A percentile compares a stretch with the other conserved stretches of the same genome.
These are phyloP conservation scores for Erannis defoliaria DNA, from an alignment of 2,888 invertebrate species.

Conservation along the genomic window DNA sequence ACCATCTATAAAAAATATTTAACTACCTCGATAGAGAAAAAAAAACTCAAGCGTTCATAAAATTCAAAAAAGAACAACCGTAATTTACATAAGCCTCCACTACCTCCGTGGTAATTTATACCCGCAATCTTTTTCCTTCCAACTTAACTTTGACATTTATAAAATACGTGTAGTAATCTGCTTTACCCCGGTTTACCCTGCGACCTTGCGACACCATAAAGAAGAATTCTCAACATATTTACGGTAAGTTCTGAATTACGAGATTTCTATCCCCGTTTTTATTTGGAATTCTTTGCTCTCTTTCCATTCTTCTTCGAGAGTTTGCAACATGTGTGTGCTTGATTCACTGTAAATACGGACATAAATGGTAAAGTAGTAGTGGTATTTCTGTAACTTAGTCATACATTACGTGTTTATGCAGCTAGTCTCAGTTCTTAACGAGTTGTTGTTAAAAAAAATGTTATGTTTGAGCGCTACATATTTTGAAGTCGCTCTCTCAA, in stretches of 20 bases:
- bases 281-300: constrained; percentile 29
- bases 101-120: constrained; percentile 44
- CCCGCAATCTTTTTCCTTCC: constrained; percentile 50
- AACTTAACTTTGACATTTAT: constrained; percentile 48
- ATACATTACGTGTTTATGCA: no score
- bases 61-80: neutral
- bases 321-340: constrained; percentile 20
- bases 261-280: constrained; percentile 37
- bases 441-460: no score
- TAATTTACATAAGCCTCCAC: constrained; percentile 36
- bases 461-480: no score
- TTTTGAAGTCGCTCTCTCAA: no score
- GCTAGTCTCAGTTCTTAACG: no score
- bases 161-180: constrained; percentile 48
- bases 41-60: no score
- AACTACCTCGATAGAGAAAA: no score
- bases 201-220: constrained; percentile 47
- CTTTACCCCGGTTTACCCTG: constrained; percentile 30
- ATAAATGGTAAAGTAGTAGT: no score
- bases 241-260: constrained; percentile 43
- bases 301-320: constrained; percentile 6
- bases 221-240: constrained; percentile 46
- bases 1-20: no score
- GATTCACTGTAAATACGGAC: no score
- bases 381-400: neutral